Conservation (phyloP, 2,888 invertebrate species). For the Biston stratarius region DNA sequence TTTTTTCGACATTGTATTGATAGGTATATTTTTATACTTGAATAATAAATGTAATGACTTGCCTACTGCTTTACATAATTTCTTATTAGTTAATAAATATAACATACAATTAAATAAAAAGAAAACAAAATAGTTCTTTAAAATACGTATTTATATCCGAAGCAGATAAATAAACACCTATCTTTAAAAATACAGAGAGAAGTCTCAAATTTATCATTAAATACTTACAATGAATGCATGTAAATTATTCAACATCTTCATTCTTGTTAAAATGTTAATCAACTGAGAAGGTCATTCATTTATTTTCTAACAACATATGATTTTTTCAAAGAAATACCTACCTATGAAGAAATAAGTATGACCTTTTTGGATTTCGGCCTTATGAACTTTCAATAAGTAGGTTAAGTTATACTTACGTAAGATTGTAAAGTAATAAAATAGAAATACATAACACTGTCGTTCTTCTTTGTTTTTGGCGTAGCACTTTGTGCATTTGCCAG, state of each 20-base stretch:
- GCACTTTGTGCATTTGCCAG: too few species aligned
- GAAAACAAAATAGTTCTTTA: background rate
- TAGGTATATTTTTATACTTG: too few species aligned
- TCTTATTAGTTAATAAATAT: too few species aligned
- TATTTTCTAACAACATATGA: constrained; percentile 49
- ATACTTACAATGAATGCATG: constrained; percentile 13
- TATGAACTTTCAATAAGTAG: background rate
- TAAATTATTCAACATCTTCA: constrained; percentile 34
- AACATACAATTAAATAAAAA: too few species aligned
- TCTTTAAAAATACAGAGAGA: background rate
- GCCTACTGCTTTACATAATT: too few species aligned
- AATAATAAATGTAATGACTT: too few species aligned
- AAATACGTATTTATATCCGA: background rate
- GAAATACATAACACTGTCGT: background rate
- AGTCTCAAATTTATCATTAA: background rate
- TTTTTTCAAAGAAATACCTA: constrained; percentile 24
- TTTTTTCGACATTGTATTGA: too few species aligned
- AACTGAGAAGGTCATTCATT: constrained; percentile 54
- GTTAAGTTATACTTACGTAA: background rate
- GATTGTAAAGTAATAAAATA: background rate
- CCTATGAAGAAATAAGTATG: constrained; percentile 18
- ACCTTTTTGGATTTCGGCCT: background rate
- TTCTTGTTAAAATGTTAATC: constrained; percentile 55
- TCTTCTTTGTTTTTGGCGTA: too few species aligned
- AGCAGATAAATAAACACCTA: background rate